A percentile compares a stretch with the other conserved stretches of the same genome.
Conservation (phyloP, 1,140 invertebrate genomes). For the Babylonia areolata region DNA sequence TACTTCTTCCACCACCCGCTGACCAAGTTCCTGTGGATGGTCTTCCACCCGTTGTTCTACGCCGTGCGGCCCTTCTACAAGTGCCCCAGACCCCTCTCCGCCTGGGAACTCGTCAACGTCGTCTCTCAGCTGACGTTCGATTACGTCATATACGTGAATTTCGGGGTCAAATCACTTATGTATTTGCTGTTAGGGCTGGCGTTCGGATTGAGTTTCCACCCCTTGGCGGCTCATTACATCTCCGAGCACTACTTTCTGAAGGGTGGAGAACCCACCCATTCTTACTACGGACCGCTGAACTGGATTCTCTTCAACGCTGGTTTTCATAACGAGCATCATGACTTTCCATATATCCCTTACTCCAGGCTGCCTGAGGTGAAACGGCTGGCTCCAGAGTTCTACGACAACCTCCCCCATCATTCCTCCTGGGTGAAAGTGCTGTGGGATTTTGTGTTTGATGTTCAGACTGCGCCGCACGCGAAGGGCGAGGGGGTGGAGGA, state of each 20-base stretch:
- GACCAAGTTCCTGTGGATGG: conserved; percentile 72
- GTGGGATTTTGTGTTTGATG: conserved; percentile 73
- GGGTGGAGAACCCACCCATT: conserved; percentile 97
- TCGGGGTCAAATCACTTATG: conserved; percentile 85
- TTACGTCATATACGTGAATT: conserved; percentile 84
- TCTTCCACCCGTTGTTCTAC: conserved; percentile 70
- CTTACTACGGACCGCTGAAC: conserved; percentile 97
- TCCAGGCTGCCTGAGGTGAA: conserved; percentile 77
- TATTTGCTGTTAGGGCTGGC: conserved; percentile 92
- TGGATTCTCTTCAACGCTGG: conserved; percentile 98
- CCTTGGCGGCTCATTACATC: conserved; percentile 98
- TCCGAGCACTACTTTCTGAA: conserved; percentile 99
- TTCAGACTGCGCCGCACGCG: conserved; percentile 68
- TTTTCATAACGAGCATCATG: conserved; percentile 78
- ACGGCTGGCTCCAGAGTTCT: conserved; percentile 95
- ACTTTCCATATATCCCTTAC: conserved; percentile 73
- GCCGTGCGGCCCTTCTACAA: conserved; percentile 70
- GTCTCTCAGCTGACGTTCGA: conserved; percentile 92
- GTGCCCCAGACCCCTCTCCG: conserved; percentile 87
- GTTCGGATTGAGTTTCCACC: conserved; percentile 96
- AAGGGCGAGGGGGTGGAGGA: conserved; percentile 53
- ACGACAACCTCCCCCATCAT: conserved; percentile 94
- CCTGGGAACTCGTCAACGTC: conserved; percentile 88
- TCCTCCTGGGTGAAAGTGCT: conserved; percentile 88
- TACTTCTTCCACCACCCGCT: conserved; percentile 70